A percentile compares a stretch with the other conserved stretches of the same genome.
Evolutionary conservation across 2,797 vertebrate species (phyloP).

Genomic region (Morelia viridis): DNA sequence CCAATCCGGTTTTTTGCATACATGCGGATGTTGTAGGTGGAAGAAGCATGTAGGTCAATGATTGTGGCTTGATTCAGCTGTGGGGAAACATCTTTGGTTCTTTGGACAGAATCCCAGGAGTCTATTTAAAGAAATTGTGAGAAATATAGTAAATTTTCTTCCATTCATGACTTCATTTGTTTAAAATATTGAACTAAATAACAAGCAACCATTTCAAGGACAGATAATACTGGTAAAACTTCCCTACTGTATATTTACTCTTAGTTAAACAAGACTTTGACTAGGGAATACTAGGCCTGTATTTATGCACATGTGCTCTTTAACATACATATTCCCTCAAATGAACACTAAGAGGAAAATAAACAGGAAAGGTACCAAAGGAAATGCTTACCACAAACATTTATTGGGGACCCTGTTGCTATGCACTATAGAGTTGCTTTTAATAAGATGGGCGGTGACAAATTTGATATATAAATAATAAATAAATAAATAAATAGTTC

Average conservation of each 20-base stretch:
- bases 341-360: neutral
- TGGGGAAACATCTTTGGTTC: conserved; percentile 98
- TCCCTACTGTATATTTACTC: neutral
- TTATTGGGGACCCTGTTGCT: neutral
- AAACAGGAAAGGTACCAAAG: neutral
- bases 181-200: neutral
- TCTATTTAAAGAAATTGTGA: conserved; percentile 77
- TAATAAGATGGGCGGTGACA: too few species aligned
- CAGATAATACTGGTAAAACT: neutral
- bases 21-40: conserved; percentile 99
- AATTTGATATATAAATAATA: too few species aligned
- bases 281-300: neutral
- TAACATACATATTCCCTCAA: neutral
- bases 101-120: conserved; percentile 96
- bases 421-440: neutral
- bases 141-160: conserved; percentile 4
- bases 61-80: conserved; percentile 99
- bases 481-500: neutral
- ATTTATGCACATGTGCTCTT: neutral
- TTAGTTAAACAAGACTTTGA: neutral
- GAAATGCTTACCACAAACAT: neutral
- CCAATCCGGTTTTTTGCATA: conserved; percentile 98
- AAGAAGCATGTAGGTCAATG: conserved; percentile 97
- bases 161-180: neutral
- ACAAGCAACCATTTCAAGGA: accelerated